Evolutionary conservation across 2,888 invertebrate species (phyloP).

Genomic region (Torymus auratus): DNA sequence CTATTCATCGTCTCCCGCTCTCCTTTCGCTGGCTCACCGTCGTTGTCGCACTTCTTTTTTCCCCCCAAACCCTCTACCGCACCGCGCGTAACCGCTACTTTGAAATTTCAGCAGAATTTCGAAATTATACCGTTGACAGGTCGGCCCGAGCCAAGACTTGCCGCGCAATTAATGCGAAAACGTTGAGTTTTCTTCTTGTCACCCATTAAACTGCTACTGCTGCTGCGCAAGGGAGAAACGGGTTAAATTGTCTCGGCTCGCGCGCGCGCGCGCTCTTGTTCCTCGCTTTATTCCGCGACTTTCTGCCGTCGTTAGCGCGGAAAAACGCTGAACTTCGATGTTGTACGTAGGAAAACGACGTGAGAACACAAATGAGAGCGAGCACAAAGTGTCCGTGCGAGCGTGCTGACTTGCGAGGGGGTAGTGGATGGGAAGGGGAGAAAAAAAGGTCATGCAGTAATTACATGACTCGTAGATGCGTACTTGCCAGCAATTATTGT

Average conservation of each 20-base stretch:
- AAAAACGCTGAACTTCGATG: conserved; percentile 51
- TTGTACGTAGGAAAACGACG: not conserved
- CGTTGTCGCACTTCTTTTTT: not conserved
- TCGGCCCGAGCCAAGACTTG: conserved; percentile 30
- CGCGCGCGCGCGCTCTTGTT: conserved; percentile 20
- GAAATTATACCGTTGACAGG: conserved; percentile 42
- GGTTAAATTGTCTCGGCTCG: conserved; percentile 32
- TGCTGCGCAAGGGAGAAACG: conserved; percentile 19
- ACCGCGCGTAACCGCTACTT: not conserved
- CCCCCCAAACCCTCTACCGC: not conserved
- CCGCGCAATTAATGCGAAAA: conserved; percentile 67
- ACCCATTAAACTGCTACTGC: conserved; percentile 63
- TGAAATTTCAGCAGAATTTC: conserved; percentile 32
- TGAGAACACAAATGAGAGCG: conserved; percentile 34
- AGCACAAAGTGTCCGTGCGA: not conserved
- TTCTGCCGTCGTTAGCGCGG: conserved; percentile 35
- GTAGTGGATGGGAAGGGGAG: not conserved
- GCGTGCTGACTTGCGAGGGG: too few relatives aligned
- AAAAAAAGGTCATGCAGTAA: conserved; percentile 21
- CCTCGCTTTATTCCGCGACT: conserved; percentile 36
- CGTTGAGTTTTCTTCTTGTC: conserved; percentile 69
- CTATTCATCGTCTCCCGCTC: too few relatives aligned
- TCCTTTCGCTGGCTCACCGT: too few relatives aligned
- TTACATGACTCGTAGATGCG: conserved; percentile 12
- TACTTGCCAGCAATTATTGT: conserved; percentile 26